Percentiles rank a stretch among this genome's conserved stretches.
Evolutionary conservation across 2,113 vertebrate species (phyloP).

Genomic region (Raja brachyura): DNA sequence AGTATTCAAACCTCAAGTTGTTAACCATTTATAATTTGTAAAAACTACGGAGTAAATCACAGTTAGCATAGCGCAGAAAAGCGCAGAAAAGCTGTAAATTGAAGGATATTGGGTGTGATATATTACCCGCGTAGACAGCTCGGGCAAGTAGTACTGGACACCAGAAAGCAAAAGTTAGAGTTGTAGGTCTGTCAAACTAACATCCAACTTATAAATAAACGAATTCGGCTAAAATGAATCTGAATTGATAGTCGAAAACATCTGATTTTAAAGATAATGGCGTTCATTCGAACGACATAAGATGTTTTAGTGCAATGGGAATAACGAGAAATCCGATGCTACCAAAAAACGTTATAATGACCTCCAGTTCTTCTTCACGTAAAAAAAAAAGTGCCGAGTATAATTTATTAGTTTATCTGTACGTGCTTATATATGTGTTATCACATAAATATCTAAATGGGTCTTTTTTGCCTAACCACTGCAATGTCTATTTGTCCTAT

Average conservation of each 20-base stretch:
- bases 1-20: not conserved
- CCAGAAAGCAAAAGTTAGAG: not conserved
- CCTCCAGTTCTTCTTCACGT: not conserved
- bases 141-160: not conserved
- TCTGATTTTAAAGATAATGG: not conserved
- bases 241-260: not conserved
- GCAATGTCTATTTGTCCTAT: not conserved
- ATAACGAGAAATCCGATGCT: not conserved
- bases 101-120: not conserved
- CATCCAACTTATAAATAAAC: not conserved
- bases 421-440: too few species aligned
- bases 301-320: too few species aligned
- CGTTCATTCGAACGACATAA: not conserved
- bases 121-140: not conserved
- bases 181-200: not conserved
- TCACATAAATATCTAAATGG: not conserved
- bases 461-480: not conserved
- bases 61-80: not conserved
- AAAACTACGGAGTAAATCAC: not conserved
- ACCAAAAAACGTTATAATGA: not conserved
- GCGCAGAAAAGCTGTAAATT: not conserved
- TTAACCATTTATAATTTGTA: not conserved
- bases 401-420: not conserved
- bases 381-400: not conserved
- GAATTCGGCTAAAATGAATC: not conserved